Base-by-base conservation (phyloP, 1,140 invertebrate genomes). In the Drosophila arizonae region DNA sequence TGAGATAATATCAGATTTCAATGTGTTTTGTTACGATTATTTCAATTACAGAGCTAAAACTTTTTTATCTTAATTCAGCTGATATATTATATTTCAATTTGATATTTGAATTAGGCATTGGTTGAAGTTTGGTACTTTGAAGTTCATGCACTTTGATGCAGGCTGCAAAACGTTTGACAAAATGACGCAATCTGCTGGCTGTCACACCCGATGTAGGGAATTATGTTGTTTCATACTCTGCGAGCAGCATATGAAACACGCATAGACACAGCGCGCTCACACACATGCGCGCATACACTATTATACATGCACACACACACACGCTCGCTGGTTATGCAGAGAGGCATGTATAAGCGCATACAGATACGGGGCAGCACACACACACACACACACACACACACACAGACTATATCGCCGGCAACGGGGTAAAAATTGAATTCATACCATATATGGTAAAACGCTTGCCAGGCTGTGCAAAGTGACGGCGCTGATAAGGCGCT, bases 371-470 rank as follows among this genome's bases (percentile, higher is more conserved):
- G 26, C 52, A 41, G 21, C 21, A 30, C 6, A 30, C 6, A 52
- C 60, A 41, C 46, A 52, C 57, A 11, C 61, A 71, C 46, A 28
- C 6, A 28, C 6, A 28, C 6, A 28, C 6, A 52, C 60, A 41
- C 46, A 52, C 57, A 11, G 55, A 71, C 46, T 72, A 55, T 48
- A 26, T 28, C 39, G 50, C 57, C 15, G 43, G 39, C 61, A 76
- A 72, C 69, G 73, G 55, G 69, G 69, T 72, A 79, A 81, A 39
- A 78, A 70, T 65, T 78, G 48, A 79, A 79, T 88, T 87, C 80
- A 84, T 84, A 88, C 90, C 90, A 91, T 91, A 91, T 91, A 91
- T 91, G 90, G 90, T 91, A 81, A 91, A 91, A 85, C 77, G 74
- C 72, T 76, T 72, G 77, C 77, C 68, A 67, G 64, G 51, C 55